These are phyloP conservation scores for Apodemia mormo DNA, from an alignment of 2,888 invertebrate species.

Conservation along the genomic window DNA sequence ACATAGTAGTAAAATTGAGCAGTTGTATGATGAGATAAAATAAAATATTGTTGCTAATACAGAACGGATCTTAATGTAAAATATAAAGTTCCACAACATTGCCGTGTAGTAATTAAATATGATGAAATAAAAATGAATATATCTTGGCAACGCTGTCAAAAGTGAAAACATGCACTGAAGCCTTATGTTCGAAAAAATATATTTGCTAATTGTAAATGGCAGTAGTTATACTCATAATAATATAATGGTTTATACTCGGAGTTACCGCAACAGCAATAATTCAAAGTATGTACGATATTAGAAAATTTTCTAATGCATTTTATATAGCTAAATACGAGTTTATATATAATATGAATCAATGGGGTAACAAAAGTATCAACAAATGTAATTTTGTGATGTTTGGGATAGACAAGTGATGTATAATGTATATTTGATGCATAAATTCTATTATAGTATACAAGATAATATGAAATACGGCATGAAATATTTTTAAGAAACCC, in stretches of 20 bases:
- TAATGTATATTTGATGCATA: background rate
- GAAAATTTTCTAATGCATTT: no score
- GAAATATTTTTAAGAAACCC: background rate
- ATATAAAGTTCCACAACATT: background rate
- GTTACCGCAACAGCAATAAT: background rate
- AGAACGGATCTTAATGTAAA: background rate
- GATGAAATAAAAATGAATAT: background rate
- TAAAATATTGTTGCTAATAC: background rate
- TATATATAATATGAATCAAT: background rate
- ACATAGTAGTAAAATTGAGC: background rate
- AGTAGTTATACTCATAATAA: background rate
- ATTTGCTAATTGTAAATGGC: background rate
- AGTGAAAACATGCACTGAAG: conserved; percentile 4
- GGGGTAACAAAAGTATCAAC: background rate
- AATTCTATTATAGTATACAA: background rate
- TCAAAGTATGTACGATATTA: background rate
- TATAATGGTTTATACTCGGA: background rate
- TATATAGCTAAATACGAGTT: no score
- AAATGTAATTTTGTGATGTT: background rate
- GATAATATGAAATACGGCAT: background rate
- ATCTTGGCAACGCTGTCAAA: background rate
- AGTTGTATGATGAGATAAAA: background rate
- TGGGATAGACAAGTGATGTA: background rate
- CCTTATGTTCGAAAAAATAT: background rate
- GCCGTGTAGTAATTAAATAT: background rate